phyloP scores from a whole-genome alignment of 2,797 vertebrate genomes.

The Microchirus variegatus region DNA sequence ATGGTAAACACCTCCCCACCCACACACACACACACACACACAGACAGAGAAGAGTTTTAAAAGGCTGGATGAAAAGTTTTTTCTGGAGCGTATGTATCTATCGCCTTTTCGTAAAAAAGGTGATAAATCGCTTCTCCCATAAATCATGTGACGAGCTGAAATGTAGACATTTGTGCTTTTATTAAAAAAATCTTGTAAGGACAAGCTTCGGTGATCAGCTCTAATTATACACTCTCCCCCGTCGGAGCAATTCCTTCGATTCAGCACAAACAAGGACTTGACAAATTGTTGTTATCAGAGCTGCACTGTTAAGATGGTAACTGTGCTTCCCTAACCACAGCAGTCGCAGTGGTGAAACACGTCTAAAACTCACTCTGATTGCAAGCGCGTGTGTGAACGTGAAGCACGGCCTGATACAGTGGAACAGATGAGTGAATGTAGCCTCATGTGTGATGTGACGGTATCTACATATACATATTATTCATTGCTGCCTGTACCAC shows the following conservation, averaged over 20 bases:
- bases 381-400: background rate
- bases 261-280: slow-evolving; percentile 59
- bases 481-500: slow-evolving; percentile 75
- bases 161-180: slow-evolving; percentile 34
- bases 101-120: slow-evolving; percentile 32
- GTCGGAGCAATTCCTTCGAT: slow-evolving; percentile 50
- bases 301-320: slow-evolving; percentile 23
- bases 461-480: slow-evolving; percentile 76
- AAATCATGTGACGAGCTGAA: slow-evolving; percentile 34
- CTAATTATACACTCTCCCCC: slow-evolving; percentile 53
- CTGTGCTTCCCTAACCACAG: slow-evolving; percentile 42
- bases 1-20: slow-evolving; percentile 39
- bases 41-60: slow-evolving; percentile 50
- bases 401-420: slow-evolving; percentile 61
- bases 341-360: slow-evolving; percentile 34
- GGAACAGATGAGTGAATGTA: slow-evolving; percentile 63
- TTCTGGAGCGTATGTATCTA: background rate
- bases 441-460: slow-evolving; percentile 55
- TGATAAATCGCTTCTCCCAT: slow-evolving; percentile 27
- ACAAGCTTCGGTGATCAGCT: slow-evolving; percentile 59
- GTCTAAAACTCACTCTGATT: slow-evolving; percentile 49
- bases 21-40: slow-evolving; percentile 31
- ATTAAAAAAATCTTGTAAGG: slow-evolving; percentile 38
- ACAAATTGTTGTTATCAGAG: slow-evolving; percentile 61
- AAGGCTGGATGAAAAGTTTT: slow-evolving; percentile 59